Evolutionary conservation across 2,113 vertebrate species (phyloP), one percentile per base, ranked within the genome.

Genomic region (Phrynosoma blainvillii): DNA sequence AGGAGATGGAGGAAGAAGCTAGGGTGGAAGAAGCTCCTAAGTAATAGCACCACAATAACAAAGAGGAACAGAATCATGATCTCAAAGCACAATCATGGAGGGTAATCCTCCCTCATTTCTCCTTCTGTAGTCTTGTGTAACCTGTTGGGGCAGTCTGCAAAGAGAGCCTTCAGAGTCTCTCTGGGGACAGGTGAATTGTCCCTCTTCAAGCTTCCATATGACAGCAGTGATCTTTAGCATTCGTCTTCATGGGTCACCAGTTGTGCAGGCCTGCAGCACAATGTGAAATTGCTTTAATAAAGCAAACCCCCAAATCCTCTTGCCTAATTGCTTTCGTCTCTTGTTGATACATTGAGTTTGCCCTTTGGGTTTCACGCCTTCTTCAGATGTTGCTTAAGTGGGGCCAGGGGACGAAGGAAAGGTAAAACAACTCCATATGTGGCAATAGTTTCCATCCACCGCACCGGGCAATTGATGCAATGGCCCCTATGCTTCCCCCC

Each of bases 361-460:
- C 42, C 68, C 40, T 36, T 92, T 47, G 36, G 47, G n/a, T 66
- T 79, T 81, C 82, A 88, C 73, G 84, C 89, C 20, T 88, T 70
- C n/a, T 84, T 77, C 59, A 42, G 47, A 23, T 2, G 36, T 82
- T 84, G 88, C 82, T 82, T 70, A 76, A 84, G 68, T 79, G 25
- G 78, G 78, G 25, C 54, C 25, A 74, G 82, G 79, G 47, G 76
- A 84, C 82, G 86, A 25, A 82, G 62, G 88, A 78, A 74, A 88
- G 83, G 73, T n/a, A 91, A 79, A 82, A 88, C 70, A 16, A 42
- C 80, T 65, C 87, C 42, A 47, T 71, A 88, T 83, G 85, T 27
- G 91, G 84, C 78, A 92, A 94, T 54, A 66, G 84, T 87, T 89
- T 89, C 78, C 42, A 87, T 71, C 90, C 88, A 62, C 23, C 68